Base-by-base conservation (phyloP, 1,140 invertebrate species). In the Drosophila sp. region DNA sequence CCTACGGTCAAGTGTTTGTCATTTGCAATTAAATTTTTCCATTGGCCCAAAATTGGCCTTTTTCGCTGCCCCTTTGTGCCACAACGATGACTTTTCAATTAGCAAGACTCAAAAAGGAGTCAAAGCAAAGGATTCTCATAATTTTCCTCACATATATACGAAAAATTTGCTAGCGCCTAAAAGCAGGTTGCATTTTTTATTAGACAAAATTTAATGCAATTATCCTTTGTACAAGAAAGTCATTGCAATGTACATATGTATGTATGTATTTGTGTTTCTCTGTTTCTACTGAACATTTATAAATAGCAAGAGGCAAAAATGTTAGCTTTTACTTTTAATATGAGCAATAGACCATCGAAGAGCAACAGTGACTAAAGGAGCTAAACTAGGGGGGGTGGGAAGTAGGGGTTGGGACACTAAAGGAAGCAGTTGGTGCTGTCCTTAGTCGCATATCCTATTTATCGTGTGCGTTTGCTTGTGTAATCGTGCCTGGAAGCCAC, bases 21-120 rank as follows among this genome's bases (percentile, higher is more conserved):
- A 89, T 79, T 77, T 83, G 79, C 83, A 87, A 87, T 89, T 89
- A 87, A 83, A 38, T 38, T 87, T 89, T 89, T 74, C 84, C 73
- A 89, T 87, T 87, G 84, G 79, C 67, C 83, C 68, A 50, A 47
- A 76, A 60, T 65, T 64, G 61, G 65, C 67, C 35, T 11, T 79
- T 77, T 86, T 79, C 82, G 83, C 75, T 69, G 72, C 61, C 66
- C 82, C 63, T 54, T 70, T 65, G 72, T 40, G 41, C 56, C 38
- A 47, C 60, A 8, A 60, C 55, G 55, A 57, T 57, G 33, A 38
- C 73, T 86, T 86, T 87, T 77, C 74, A 77, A 77, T 77, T 77
- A 77, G 74, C 74, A 60, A 57, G 63, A 64, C 66, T 77, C 66
- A 76, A 77, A 76, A 56, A 61, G 77, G 72, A 78, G 0, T 6